Conservation (phyloP, 1,140 invertebrate genomes). For the Caenorhabditis remanei region DNA sequence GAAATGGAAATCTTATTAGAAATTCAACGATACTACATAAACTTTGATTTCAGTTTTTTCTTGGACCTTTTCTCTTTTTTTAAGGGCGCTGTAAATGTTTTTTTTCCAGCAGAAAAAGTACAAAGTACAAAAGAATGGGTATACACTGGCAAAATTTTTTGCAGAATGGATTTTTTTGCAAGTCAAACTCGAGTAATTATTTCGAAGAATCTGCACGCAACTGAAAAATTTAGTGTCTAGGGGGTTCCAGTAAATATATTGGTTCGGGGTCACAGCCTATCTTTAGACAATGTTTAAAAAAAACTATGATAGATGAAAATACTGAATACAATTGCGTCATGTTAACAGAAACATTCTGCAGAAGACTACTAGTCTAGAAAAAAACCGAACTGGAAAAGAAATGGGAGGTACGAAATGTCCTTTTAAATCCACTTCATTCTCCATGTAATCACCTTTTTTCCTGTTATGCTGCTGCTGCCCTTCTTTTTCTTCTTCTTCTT, state of each 20-base stretch:
- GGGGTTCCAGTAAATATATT: background rate
- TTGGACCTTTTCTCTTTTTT: too few species aligned
- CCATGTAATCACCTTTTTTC: slow-evolving; percentile 56
- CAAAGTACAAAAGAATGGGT: background rate
- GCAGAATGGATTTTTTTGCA: background rate
- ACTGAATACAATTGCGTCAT: too few species aligned
- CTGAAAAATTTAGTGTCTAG: too few species aligned
- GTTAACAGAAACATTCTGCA: too few species aligned
- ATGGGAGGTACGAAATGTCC: slow-evolving; percentile 25
- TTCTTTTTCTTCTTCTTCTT: slow-evolving; percentile 50
- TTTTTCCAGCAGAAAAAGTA: background rate
- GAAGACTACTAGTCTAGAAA: background rate
- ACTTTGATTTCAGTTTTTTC: background rate
- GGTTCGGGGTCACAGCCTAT: background rate
- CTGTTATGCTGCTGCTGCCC: slow-evolving; percentile 34
- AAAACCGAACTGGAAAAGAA: background rate
- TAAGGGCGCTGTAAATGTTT: background rate
- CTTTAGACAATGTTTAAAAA: too few species aligned
- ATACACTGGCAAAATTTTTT: background rate
- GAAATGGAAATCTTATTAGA: background rate
- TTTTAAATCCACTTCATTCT: slow-evolving; percentile 19
- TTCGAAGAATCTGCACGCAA: too few species aligned
- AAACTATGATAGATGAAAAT: too few species aligned
- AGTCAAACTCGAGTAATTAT: too few species aligned
- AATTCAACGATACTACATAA: slow-evolving; percentile 35